Conservation (phyloP, 2,888 invertebrate genomes). For the Chromoteleia sp. region DNA sequence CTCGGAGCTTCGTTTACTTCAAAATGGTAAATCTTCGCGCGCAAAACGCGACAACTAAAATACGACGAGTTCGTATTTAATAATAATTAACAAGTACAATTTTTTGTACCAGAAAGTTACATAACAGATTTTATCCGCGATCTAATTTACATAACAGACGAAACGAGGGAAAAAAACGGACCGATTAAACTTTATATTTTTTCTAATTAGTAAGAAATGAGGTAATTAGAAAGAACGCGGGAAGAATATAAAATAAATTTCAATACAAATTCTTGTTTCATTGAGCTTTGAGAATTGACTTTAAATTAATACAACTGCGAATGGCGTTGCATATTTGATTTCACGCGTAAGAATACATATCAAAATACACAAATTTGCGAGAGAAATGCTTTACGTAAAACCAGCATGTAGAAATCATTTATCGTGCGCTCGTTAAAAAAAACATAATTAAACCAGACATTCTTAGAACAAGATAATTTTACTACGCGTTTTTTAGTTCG, state of each 20-base stretch:
- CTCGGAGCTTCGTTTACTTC: slow-evolving; percentile 8
- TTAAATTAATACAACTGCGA: too few species aligned
- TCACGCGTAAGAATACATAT: too few species aligned
- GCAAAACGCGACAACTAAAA: neutral
- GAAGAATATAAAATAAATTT: too few species aligned
- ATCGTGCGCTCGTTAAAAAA: neutral
- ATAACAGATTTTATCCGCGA: slow-evolving; percentile 1
- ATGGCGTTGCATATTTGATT: too few species aligned
- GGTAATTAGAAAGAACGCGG: slow-evolving; percentile 40
- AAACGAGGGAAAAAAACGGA: neutral
- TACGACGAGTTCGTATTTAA: slow-evolving; percentile 26
- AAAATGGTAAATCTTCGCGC: slow-evolving; percentile 9
- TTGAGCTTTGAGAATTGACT: too few species aligned
- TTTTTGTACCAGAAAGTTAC: neutral
- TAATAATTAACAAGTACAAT: slow-evolving; percentile 27
- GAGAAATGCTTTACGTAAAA: too few species aligned
- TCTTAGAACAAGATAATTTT: neutral
- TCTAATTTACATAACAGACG: slow-evolving; percentile 15
- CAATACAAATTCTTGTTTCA: too few species aligned
- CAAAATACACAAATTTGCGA: too few species aligned
- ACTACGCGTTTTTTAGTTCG: neutral
- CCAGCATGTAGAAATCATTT: neutral
- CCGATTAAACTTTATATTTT: slow-evolving; percentile 40
- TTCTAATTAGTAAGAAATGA: slow-evolving; percentile 30
- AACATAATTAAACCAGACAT: neutral